A percentile compares a stretch with the other conserved stretches of the same genome.
These are phyloP conservation scores for Caenorhabditis zanzibari DNA, from an alignment of 2,888 invertebrate species.

Conservation along the genomic window DNA sequence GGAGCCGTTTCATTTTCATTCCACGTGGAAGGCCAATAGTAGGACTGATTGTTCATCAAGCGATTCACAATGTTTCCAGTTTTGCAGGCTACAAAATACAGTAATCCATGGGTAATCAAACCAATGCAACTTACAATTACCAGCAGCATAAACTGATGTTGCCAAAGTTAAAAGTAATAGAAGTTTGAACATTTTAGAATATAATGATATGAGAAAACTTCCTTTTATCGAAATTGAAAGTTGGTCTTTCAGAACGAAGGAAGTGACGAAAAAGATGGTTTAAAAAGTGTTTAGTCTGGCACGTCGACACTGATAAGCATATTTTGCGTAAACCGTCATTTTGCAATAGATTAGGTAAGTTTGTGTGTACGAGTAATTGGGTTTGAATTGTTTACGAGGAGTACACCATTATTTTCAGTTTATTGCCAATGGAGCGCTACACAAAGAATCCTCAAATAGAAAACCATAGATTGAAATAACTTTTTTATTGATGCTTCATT, in stretches of 20 bases:
- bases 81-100: constrained; percentile 1
- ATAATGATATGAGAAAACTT: background rate
- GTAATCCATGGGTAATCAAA: background rate
- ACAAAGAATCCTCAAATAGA: no score
- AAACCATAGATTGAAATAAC: no score
- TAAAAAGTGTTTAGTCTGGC: background rate
- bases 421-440: no score
- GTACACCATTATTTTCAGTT: no score
- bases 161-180: background rate
- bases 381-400: no score
- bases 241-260: background rate
- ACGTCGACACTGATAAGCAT: constrained; percentile 1
- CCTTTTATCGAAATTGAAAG: background rate
- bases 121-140: background rate
- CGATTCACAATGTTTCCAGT: constrained; percentile 29
- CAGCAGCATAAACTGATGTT: background rate
- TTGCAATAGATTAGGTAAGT: no score
- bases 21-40: constrained; percentile 36
- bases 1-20: constrained; percentile 34
- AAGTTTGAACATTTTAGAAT: background rate
- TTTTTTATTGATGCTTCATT: constrained; percentile 2
- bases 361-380: no score
- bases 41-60: background rate
- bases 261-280: background rate
- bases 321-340: background rate